Conservation (phyloP, 1,140 invertebrate genomes). For the Macrocentrus cingulum region DNA sequence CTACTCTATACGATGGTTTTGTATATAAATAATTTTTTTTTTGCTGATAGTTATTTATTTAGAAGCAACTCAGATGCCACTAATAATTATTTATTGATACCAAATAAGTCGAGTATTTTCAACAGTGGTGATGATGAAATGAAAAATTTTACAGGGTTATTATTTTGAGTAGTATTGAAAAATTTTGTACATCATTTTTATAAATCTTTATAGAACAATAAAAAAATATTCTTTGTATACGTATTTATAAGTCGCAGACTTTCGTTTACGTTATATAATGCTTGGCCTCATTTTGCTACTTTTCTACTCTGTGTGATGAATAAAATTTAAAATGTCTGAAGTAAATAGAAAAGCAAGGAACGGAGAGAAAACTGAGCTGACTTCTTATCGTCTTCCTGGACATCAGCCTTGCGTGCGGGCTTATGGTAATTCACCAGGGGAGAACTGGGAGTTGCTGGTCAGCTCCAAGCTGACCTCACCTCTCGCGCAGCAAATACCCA, state of each 20-base stretch:
- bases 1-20: slow-evolving; percentile 24
- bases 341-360: neutral
- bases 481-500: slow-evolving; percentile 22
- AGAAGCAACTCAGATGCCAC: neutral
- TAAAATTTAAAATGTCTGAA: neutral
- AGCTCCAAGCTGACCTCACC: slow-evolving; percentile 41
- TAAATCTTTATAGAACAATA: slow-evolving; percentile 12
- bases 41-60: slow-evolving; percentile 13
- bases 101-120: neutral
- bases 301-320: neutral
- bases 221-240: neutral
- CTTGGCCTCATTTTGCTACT: neutral
- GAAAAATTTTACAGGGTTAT: neutral
- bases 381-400: slow-evolving; percentile 56
- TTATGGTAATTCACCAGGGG: slow-evolving; percentile 52
- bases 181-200: slow-evolving; percentile 18
- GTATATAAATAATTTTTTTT: slow-evolving; percentile 16
- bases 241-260: neutral
- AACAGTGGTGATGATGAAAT: neutral
- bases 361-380: slow-evolving; percentile 22
- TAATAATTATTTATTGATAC: slow-evolving; percentile 6
- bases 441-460: slow-evolving; percentile 49
- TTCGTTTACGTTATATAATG: too few species aligned
- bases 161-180: neutral
- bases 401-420: slow-evolving; percentile 52